Evolutionary conservation across 2,888 invertebrate species (phyloP).

Genomic region (Drosophila kuntzei): DNA sequence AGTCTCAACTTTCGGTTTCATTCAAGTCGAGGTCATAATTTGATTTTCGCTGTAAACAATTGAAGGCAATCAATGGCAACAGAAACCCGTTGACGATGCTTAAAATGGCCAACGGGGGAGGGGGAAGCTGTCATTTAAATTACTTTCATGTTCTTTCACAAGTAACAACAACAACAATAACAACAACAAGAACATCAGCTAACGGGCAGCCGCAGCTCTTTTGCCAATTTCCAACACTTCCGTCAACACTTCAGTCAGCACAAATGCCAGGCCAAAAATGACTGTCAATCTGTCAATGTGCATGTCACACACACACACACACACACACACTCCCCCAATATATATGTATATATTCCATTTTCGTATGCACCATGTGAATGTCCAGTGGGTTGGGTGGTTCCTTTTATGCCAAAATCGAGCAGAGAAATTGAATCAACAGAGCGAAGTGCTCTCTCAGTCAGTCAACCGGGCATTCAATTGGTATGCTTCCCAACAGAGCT

Average conservation of each 20-base stretch:
- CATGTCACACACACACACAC: conserved; percentile 37
- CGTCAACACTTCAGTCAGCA: conserved; percentile 76
- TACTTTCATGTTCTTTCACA: conserved; percentile 68
- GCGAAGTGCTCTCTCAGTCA: conserved; percentile 52
- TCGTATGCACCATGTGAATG: conserved; percentile 45
- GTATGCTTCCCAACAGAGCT: conserved; percentile 8
- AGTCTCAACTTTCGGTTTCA: conserved; percentile 64
- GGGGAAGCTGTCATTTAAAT: conserved; percentile 63
- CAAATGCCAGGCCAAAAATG: conserved; percentile 63
- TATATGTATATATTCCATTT: conserved; percentile 30
- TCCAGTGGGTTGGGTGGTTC: conserved; percentile 16
- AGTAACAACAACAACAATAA: conserved; percentile 16
- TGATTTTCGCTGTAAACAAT: conserved; percentile 64
- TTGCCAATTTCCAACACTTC: conserved; percentile 75
- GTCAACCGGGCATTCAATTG: conserved; percentile 11
- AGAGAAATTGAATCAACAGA: conserved; percentile 64
- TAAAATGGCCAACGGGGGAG: background rate
- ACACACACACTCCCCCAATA: conserved; percentile 2
- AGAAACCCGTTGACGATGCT: conserved; percentile 19
- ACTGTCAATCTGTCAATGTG: conserved; percentile 79
- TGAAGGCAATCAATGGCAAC: conserved; percentile 66
- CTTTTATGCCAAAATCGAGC: conserved; percentile 57
- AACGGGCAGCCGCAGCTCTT: conserved; percentile 50
- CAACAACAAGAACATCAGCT: conserved; percentile 5
- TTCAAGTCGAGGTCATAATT: conserved; percentile 42